Evolutionary conservation across 64 coral and sea anemone genomes (phyloP).

Genomic region (Pachyseris speciosa): DNA sequence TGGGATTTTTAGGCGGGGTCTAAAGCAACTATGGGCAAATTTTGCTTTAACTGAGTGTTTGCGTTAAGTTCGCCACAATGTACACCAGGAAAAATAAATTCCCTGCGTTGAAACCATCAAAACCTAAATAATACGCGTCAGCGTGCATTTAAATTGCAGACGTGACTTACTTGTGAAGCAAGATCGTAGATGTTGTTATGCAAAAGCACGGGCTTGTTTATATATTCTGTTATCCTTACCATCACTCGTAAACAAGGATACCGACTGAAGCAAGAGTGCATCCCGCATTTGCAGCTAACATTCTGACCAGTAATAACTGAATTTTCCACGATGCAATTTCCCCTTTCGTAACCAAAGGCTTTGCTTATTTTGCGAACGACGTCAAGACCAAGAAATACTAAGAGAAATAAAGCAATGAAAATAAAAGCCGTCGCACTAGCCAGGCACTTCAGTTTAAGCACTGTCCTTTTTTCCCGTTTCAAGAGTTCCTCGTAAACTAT

Average conservation of each 20-base stretch:
- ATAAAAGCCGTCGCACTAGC: neutral
- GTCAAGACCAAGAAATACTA: neutral
- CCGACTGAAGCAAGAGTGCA: neutral
- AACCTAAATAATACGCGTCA: neutral
- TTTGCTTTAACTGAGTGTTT: too few relatives aligned
- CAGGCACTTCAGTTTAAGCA: constrained; percentile 4
- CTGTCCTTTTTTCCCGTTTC: constrained; percentile 6
- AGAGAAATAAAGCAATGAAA: neutral
- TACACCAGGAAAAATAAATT: too few relatives aligned
- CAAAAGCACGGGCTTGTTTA: neutral
- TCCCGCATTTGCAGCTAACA: neutral
- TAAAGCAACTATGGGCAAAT: too few relatives aligned
- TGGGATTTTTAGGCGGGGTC: too few relatives aligned
- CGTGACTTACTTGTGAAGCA: neutral
- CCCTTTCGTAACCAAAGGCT: neutral
- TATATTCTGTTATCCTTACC: neutral
- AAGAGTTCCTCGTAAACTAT: constrained; percentile 15
- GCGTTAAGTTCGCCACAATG: too few relatives aligned
- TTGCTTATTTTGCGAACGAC: constrained; percentile 2
- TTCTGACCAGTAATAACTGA: neutral
- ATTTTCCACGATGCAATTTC: neutral
- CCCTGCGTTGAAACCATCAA: neutral
- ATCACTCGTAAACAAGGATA: constrained; percentile 7
- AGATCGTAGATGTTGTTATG: constrained; percentile 28
- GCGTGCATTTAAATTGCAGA: neutral